Evolutionary conservation across 2,797 vertebrate species (phyloP).

Genomic region (Eleutherodactylus coqui): DNA sequence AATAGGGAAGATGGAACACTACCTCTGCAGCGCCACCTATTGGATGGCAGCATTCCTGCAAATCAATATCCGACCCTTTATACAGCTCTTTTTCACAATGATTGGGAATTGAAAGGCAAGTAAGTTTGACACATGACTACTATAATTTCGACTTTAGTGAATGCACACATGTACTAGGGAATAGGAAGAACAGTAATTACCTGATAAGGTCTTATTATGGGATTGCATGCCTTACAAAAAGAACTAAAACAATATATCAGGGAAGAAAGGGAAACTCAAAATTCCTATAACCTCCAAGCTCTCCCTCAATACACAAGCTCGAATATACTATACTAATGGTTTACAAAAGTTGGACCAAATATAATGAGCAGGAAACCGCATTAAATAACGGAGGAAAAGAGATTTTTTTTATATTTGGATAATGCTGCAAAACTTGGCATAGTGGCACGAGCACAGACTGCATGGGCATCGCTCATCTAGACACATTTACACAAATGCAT

Average conservation of each 20-base stretch:
- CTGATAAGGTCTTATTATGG: neutral
- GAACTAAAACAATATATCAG: neutral
- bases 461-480: slow-evolving; percentile 23
- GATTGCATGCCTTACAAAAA: neutral
- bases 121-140: too few species aligned
- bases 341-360: neutral
- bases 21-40: too few species aligned
- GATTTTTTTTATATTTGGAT: neutral
- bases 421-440: neutral
- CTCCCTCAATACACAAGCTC: neutral
- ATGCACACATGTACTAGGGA: too few species aligned
- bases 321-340: neutral
- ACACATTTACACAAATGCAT: slow-evolving; percentile 41
- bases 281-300: too few species aligned
- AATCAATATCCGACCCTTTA: too few species aligned
- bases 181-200: neutral
- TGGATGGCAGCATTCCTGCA: too few species aligned
- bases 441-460: slow-evolving; percentile 3
- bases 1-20: too few species aligned
- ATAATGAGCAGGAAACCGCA: neutral
- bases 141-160: too few species aligned
- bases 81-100: too few species aligned
- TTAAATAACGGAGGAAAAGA: slow-evolving; percentile 1
- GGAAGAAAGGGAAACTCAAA: neutral
- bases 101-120: too few species aligned